Conservation (phyloP, 2,797 vertebrate genomes). For the Coregonus suidteri region DNA sequence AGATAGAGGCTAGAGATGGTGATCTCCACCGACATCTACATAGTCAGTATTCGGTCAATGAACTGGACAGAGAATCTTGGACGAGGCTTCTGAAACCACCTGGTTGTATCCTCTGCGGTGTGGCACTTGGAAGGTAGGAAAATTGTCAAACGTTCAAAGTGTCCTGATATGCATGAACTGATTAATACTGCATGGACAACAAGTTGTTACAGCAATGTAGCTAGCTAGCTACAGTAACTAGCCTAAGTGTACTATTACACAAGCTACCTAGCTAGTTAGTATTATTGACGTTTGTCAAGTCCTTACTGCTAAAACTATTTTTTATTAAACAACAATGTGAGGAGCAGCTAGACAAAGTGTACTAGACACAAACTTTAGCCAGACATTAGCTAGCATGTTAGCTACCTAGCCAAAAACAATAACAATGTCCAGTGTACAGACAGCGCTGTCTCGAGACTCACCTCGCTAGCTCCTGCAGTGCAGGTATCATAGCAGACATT, state of each 20-base stretch:
- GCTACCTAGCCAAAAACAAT: conserved; percentile 13
- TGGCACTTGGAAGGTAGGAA: conserved; percentile 78
- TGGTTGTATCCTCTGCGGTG: conserved; percentile 83
- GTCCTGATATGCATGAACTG: neutral
- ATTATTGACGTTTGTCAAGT: neutral
- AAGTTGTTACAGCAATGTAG: neutral
- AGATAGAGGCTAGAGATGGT: neutral
- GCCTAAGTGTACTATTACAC: no score
- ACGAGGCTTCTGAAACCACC: conserved; percentile 91
- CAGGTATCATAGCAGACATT: conserved; percentile 96
- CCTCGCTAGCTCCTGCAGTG: conserved; percentile 91
- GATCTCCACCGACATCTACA: conserved; percentile 90
- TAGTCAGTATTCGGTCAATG: conserved; percentile 96
- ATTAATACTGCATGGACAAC: neutral
- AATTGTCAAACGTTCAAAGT: neutral
- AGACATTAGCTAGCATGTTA: neutral
- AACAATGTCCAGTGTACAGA: conserved; percentile 1
- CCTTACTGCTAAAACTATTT: neutral
- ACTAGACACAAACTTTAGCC: neutral
- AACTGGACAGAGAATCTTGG: conserved; percentile 98
- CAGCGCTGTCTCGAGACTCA: conserved; percentile 54
- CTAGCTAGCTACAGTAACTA: no score
- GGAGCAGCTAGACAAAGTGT: no score
- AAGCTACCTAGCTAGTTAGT: neutral
- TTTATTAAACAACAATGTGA: neutral